Evolutionary conservation across 1,140 invertebrate genomes (phyloP), one percentile per base, ranked within the genome.

Genomic region (Zaprionus vittiger): DNA sequence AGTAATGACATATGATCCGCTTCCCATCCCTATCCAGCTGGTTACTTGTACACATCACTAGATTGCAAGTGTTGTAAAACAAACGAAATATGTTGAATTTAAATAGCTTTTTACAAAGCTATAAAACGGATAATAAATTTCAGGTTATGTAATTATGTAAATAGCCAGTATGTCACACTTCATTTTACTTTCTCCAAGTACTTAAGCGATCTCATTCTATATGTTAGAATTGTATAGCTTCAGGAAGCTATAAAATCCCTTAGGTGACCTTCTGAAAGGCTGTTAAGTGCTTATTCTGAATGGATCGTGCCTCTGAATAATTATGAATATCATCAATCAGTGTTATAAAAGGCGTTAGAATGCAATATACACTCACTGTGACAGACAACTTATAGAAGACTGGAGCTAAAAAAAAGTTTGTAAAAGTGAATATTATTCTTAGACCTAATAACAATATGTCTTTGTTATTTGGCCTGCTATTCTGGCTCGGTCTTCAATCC

Each of bases 401-500:
- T 12, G 20, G 12, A 41, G 12, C 38, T 15, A 2, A 41, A 22
- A 49, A 22, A 49, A 17, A 17, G 41, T 47, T 47, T 4, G 20
- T 49, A 20, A 49, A 20, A 22, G 47, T 52, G n/a, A 47, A 47
- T 38, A 14, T 38, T 38, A 15, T 11, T 17, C 41, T 9, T 6
- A 44, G 41, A n/a, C 41, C 6, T 17, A 44, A n/a, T 15, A 49
- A 22, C 47, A 49, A 44, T 2, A 69, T 69, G 67, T 37, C 11
- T 14, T 34, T 24, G 6, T 6, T 17, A 5, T 26, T 15, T 34
- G 44, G 26, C 20, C 17, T 9, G 34, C 31, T 72, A 0, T 9
- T 80, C 4, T 66, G 44, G 11, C n/a, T 83, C 5, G 37, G 12
- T 5, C n/a, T 69, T 20, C 22, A 28, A 22, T 37, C 38, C 7